phyloP scores from a whole-genome alignment of 2,113 vertebrate genomes.

The Cariama cristata region DNA sequence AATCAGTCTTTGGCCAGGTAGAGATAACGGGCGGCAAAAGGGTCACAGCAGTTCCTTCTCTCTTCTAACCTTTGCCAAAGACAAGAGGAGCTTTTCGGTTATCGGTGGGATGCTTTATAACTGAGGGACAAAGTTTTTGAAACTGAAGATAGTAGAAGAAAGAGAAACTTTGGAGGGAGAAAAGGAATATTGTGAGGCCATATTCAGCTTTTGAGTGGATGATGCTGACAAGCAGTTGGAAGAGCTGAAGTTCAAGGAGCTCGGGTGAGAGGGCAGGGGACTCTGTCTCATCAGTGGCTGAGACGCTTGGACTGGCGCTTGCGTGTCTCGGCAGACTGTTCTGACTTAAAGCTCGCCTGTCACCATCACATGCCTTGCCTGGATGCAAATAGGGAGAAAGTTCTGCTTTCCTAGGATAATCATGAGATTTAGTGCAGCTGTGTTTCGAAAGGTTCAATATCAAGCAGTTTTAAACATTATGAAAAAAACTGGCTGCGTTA shows the following conservation, averaged over 20 bases:
- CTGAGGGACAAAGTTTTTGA: background rate
- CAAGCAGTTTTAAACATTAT: background rate
- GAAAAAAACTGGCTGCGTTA: background rate
- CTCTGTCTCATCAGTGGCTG: background rate
- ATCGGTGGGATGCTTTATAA: background rate
- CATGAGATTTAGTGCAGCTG: background rate
- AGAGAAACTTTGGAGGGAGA: background rate
- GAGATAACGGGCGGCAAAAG: background rate
- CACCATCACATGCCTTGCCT: background rate
- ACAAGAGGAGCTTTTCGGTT: background rate
- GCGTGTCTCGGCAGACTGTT: background rate
- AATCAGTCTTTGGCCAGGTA: background rate
- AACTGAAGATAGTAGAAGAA: background rate
- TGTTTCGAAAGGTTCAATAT: background rate
- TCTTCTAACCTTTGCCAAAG: background rate
- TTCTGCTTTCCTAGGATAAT: background rate
- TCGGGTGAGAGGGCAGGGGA: conserved; percentile 1
- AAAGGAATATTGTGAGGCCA: background rate
- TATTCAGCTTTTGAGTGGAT: conserved; percentile 4
- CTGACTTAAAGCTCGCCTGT: background rate
- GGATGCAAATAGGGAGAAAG: background rate
- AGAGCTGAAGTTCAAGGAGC: conserved; percentile 39
- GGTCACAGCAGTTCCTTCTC: background rate
- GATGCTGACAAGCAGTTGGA: background rate
- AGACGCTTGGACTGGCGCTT: conserved; percentile 4